A percentile compares a stretch with the other conserved stretches of the same genome.
Evolutionary conservation across 2,113 vertebrate genomes (phyloP).

Genomic region (Chlorodrepanis virens): DNA sequence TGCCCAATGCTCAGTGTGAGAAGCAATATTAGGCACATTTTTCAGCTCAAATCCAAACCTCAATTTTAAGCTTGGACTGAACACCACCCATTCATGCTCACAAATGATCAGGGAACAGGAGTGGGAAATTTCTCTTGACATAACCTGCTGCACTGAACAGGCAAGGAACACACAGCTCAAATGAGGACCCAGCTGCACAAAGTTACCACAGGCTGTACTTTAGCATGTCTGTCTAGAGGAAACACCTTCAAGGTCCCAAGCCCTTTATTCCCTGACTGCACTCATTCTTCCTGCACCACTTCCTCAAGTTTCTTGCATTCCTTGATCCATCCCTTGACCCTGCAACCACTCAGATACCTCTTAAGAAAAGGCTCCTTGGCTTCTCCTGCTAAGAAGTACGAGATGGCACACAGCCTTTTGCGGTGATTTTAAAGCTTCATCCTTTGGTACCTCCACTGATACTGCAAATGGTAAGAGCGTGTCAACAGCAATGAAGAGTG

Average conservation of each 20-base stretch:
- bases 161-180: neutral
- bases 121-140: neutral
- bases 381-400: neutral
- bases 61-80: neutral
- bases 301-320: neutral
- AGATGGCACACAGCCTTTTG: neutral
- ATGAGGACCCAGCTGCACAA: neutral
- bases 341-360: neutral
- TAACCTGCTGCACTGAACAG: neutral
- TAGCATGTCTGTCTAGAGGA: neutral
- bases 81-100: neutral
- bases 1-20: neutral
- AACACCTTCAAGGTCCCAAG: neutral
- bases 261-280: neutral
- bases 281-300: neutral
- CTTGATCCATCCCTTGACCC: neutral
- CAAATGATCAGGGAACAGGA: neutral
- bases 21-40: neutral
- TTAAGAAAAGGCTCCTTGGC: neutral
- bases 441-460: neutral
- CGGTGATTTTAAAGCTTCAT: accelerated
- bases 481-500: neutral
- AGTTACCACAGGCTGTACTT: neutral
- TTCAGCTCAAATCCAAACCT: neutral
- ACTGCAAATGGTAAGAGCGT: accelerated